These are phyloP conservation scores for Psilopogon haemacephalus DNA, from an alignment of 2,113 vertebrate species.

Conservation along the genomic window DNA sequence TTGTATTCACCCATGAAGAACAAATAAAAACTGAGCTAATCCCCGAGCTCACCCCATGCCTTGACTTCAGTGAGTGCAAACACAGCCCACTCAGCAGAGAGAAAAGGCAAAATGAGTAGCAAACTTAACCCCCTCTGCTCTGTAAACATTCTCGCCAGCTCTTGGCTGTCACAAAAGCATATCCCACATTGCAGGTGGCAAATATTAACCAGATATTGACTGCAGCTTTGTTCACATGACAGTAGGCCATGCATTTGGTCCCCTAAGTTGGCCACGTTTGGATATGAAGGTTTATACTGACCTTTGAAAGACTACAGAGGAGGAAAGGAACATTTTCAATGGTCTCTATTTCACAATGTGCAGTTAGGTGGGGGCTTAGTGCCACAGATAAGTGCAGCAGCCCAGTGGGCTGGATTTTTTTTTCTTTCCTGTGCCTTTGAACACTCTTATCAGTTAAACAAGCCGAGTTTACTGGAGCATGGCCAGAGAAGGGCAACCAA, in stretches of 20 bases:
- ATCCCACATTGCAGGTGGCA: conserved; percentile 16
- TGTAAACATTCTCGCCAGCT: conserved; percentile 59
- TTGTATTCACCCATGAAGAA: conserved; percentile 14
- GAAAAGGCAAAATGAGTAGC: conserved; percentile 4
- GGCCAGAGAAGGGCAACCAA: no score
- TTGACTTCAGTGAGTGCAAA: conserved; percentile 30
- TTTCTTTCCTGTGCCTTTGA: not conserved
- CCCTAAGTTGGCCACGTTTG: not conserved
- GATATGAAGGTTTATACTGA: conserved; percentile 24
- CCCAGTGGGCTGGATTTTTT: not conserved
- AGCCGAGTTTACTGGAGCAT: not conserved
- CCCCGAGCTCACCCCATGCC: conserved; percentile 30
- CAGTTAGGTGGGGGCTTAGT: not conserved
- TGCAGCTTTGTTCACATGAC: conserved; percentile 4
- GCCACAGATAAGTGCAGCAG: not conserved
- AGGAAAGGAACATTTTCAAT: not conserved
- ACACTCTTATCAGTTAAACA: not conserved
- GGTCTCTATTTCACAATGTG: not conserved
- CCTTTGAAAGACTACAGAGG: not conserved
- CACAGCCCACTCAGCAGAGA: conserved; percentile 4
- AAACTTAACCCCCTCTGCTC: conserved; percentile 21
- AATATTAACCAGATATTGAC: conserved; percentile 71
- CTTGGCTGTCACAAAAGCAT: conserved; percentile 39
- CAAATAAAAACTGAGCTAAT: conserved; percentile 40
- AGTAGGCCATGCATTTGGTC: not conserved